phyloP scores from a whole-genome alignment of 2,888 invertebrate genomes.

The Meganola albula region DNA sequence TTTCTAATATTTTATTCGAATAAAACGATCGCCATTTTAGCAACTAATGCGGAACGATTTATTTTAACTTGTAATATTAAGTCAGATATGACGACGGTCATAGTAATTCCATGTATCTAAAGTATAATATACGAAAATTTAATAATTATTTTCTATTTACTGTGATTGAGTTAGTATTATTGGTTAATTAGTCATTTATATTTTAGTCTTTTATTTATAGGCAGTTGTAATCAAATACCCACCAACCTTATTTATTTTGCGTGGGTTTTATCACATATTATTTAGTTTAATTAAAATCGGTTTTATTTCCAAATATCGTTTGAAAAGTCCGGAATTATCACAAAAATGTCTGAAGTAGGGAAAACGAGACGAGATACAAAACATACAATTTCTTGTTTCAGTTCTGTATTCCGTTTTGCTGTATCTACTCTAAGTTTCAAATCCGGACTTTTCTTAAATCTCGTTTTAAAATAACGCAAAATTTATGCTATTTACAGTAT shows the following conservation, averaged over 20 bases:
- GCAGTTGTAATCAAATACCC: constrained; percentile 17
- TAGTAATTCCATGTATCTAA: constrained; percentile 51
- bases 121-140: constrained; percentile 29
- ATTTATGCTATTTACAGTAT: too few species aligned
- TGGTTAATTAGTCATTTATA: constrained; percentile 42
- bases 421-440: too few species aligned
- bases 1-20: constrained; percentile 41
- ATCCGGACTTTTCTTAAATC: too few species aligned
- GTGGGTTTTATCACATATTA: constrained; percentile 28
- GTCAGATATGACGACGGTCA: constrained; percentile 34
- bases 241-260: constrained; percentile 27
- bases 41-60: constrained; percentile 28
- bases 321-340: too few species aligned
- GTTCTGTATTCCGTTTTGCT: too few species aligned
- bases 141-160: constrained; percentile 54
- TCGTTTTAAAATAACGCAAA: too few species aligned
- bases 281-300: constrained; percentile 24
- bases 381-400: too few species aligned
- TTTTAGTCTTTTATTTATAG: constrained; percentile 37
- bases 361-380: too few species aligned
- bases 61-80: constrained; percentile 30
- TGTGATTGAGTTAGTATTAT: constrained; percentile 69
- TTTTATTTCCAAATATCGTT: too few species aligned
- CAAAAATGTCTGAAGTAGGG: too few species aligned
- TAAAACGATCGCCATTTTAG: constrained; percentile 41